Evolutionary conservation across 1,140 invertebrate genomes (phyloP), one percentile per base, ranked within the genome.

Genomic region (Heliconius congener): DNA sequence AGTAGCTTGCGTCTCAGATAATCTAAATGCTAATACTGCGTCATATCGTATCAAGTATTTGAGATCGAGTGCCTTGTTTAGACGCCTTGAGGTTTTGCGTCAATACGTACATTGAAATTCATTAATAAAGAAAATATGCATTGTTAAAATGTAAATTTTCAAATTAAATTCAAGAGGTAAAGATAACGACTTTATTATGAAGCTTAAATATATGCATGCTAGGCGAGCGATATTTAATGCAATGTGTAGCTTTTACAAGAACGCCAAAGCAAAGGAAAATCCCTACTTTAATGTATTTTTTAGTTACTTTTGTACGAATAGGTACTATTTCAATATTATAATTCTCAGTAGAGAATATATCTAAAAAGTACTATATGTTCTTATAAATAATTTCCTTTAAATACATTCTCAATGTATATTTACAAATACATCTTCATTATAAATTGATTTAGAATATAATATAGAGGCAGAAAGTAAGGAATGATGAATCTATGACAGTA

Each of bases 21-120:
- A 87, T 87, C 84, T 87, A 87, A 85, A 87, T 87, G 84, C 83
- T 85, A 87, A 87, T 87, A 86, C 55, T 57, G 74, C 82, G 76
- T 83, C 78, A 81, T 73, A 74, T 83, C 79, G 76, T 83, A 81
- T 82, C 79, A 83, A 82, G 79, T 77, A 82, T 84, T 83, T 60
- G 77, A 81, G 77, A 79, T 75, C 80, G 73, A 74, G 77, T 82
- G 82, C 75, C 80, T 77, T 77, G 82, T 83, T 82, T 82, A 73
- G 77, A 78, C 71, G 77, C 42, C 71, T 73, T 46, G 3, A 71
- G 66, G 75, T 71, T 76, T 42, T 66, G 18, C 75, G 75, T 71
- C 75, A 71, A 50, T 76, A 76, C 66, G 66, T 71, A 71, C 75
- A 76, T 76, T 76, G 75, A 76, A 76, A 76, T 76, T 76, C 75